Evolutionary conservation across 1,140 invertebrate genomes (phyloP), one percentile per base, ranked within the genome.

Genomic region (Sycobia sp.): DNA sequence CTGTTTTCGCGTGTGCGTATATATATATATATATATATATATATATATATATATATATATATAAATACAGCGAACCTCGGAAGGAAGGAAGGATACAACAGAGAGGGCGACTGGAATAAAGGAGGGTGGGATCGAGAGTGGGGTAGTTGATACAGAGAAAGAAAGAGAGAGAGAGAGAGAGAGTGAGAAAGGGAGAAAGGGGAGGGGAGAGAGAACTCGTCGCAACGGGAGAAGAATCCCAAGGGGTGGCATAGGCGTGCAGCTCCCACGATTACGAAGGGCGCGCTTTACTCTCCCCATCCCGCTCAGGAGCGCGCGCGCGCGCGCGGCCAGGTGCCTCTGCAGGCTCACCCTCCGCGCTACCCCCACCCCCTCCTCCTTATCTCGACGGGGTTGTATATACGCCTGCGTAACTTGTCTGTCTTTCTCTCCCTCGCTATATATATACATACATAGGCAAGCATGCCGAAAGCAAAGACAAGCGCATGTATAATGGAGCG

Each of bases 261-360:
- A 39, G 72, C 72, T 74, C 72, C 72, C 72, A 74, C 72, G 72
- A 71, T 73, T 70, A 60, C 54, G 57, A n/a, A 38, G 41, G 46
- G 38, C 56, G 2, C 54, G 62, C 3, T 3, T 7, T 4, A 69
- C 72, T 4, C 29, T 7, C 29, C 18, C 16, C 5, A 20, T 43
- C 5, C n/a, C 8, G 41, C 2, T n/a, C n/a, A n/a, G n/a, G n/a
- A n/a, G n/a, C n/a, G n/a, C n/a, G n/a, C n/a, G n/a, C n/a, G n/a
- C n/a, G 4, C 53, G 62, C 2, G 5, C 7, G 11, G 36, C 71
- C 72, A 73, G 72, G 72, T 73, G 71, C 38, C 46, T 18, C 25
- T n/a, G n/a, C n/a, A n/a, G n/a, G 18, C 22, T 60, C 44, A 10
- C 50, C 25, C 4, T 20, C 43, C 57, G n/a, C 5, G 36, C 36